A percentile compares a stretch with the other conserved stretches of the same genome.
phyloP scores from a whole-genome alignment of 2,797 vertebrate species.

The Galagoides demidoff region DNA sequence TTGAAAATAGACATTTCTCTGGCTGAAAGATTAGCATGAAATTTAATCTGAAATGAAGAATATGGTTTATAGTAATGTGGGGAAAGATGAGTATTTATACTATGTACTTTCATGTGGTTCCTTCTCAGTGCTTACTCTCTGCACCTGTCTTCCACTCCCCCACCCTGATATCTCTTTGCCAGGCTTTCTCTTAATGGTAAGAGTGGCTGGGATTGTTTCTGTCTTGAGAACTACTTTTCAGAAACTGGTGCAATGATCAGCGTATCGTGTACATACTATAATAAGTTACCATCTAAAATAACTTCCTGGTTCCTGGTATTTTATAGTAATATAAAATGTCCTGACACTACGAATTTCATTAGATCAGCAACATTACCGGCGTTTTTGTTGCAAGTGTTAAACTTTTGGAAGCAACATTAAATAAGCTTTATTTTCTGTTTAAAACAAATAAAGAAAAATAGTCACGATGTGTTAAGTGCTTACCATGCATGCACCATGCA shows the following conservation, averaged over 20 bases:
- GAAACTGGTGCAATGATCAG: not conserved
- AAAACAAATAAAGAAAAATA: conserved; percentile 53
- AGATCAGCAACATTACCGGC: conserved; percentile 27
- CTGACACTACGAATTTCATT: not conserved
- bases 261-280: not conserved
- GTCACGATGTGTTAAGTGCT: not conserved
- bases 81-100: not conserved
- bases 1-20: not conserved
- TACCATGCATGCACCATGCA: conserved; percentile 26
- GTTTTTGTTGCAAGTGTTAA: conserved; percentile 45
- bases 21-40: not conserved
- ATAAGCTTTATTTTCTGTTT: conserved; percentile 62
- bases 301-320: not conserved
- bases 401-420: conserved; percentile 56
- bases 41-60: not conserved
- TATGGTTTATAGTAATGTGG: not conserved
- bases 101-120: not conserved
- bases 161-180: not conserved
- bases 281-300: conserved; percentile 10
- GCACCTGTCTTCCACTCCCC: rapidly evolving
- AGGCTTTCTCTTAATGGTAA: not conserved
- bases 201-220: not conserved
- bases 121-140: not conserved
- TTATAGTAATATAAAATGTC: conserved; percentile 47
- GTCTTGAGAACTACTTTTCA: not conserved